Percentiles rank a stretch among this genome's conserved stretches.
phyloP scores from a whole-genome alignment of 2,113 vertebrate genomes.

The Dicrurus megarhynchus region DNA sequence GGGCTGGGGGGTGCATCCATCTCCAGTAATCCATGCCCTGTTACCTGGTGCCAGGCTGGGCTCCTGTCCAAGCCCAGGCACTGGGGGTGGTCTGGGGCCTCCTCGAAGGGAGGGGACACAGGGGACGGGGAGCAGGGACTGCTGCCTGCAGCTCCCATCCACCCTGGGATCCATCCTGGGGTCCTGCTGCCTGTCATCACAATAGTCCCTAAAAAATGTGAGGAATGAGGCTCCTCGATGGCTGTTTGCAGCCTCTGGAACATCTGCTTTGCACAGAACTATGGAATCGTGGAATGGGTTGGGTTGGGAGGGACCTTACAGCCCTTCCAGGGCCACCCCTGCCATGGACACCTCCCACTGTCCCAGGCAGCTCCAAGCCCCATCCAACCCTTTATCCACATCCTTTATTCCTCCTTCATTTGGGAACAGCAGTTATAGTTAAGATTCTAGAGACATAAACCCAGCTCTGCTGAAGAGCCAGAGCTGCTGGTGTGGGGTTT shows the following conservation, averaged over 20 bases:
- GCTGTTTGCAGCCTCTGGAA: not conserved
- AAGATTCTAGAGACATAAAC: not conserved
- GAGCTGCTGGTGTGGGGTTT: not conserved
- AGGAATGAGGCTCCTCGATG: not conserved
- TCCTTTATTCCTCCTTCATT: not conserved
- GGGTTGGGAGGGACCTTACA: not conserved
- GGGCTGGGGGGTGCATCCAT: not conserved
- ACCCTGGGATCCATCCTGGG: not conserved
- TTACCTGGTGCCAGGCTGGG: not conserved
- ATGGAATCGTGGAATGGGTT: accelerated
- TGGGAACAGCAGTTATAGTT: not conserved
- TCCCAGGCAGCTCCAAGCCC: not conserved
- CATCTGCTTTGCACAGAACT: not conserved
- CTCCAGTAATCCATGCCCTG: not conserved
- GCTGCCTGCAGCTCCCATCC: not conserved
- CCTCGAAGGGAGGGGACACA: not conserved
- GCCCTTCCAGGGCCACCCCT: not conserved
- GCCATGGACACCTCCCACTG: not conserved
- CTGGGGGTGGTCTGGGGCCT: not conserved
- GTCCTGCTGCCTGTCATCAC: not conserved
- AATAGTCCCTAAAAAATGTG: not conserved
- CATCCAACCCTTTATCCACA: not conserved
- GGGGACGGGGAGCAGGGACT: not conserved
- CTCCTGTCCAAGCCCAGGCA: accelerated
- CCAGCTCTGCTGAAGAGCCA: not conserved